Percentiles rank a stretch among this genome's conserved stretches.
Conservation (phyloP, 2,888 invertebrate species). For the Drosophila limbata region DNA sequence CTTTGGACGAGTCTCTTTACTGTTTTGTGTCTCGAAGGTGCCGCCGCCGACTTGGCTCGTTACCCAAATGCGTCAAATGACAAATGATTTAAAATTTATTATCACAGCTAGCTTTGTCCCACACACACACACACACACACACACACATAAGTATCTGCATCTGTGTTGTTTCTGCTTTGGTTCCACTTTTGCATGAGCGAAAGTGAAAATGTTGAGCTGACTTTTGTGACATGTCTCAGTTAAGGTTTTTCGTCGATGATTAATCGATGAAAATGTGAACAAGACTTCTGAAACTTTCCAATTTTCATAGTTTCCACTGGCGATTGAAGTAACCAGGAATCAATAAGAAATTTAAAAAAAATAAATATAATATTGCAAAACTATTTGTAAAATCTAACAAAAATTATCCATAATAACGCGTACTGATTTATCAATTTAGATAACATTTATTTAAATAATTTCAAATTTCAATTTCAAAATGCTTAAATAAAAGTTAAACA, state of each 20-base stretch:
- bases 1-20: constrained; percentile 9
- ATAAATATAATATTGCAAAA: too few relatives aligned
- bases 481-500: too few relatives aligned
- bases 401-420: too few relatives aligned
- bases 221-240: constrained; percentile 49
- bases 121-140: constrained; percentile 14
- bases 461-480: too few relatives aligned
- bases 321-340: background rate
- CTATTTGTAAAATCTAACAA: too few relatives aligned
- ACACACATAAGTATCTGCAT: constrained; percentile 3
- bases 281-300: constrained; percentile 24
- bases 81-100: constrained; percentile 80
- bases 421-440: too few relatives aligned
- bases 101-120: constrained; percentile 47
- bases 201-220: constrained; percentile 59
- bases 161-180: constrained; percentile 15
- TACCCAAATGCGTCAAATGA: constrained; percentile 80
- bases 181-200: constrained; percentile 59
- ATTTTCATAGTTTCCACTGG: constrained; percentile 1
- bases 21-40: constrained; percentile 39
- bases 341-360: too few relatives aligned
- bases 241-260: constrained; percentile 50
- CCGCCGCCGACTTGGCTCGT: constrained; percentile 61
- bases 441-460: too few relatives aligned
- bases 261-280: constrained; percentile 51